Evolutionary conservation across 2,888 invertebrate genomes (phyloP).

Genomic region (Epirrita christyi): DNA sequence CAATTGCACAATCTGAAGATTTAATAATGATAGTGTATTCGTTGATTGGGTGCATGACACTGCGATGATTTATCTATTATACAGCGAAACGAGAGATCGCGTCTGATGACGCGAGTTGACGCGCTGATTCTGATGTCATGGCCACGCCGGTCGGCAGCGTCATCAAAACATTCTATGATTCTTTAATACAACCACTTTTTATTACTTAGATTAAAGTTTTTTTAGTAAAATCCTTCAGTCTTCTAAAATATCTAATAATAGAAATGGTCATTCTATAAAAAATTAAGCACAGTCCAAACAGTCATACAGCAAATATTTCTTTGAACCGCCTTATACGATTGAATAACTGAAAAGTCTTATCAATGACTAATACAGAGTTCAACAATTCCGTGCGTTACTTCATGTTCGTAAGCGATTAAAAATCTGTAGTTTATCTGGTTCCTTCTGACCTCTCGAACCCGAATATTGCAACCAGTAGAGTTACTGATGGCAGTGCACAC

Average conservation of each 20-base stretch:
- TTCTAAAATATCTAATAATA: conserved; percentile 5
- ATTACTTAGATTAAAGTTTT: background rate
- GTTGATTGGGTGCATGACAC: conserved; percentile 65
- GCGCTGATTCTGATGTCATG: conserved; percentile 75
- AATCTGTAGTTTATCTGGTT: conserved; percentile 13
- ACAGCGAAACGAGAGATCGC: conserved; percentile 59
- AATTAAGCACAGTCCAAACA: background rate
- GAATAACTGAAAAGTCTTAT: background rate
- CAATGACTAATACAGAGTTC: no score
- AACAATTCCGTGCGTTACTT: background rate
- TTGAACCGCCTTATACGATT: background rate
- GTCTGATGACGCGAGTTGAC: conserved; percentile 73
- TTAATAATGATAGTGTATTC: conserved; percentile 58
- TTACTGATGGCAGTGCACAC: conserved; percentile 2
- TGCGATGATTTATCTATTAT: conserved; percentile 64
- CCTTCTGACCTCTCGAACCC: conserved; percentile 18
- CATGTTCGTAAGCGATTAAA: conserved; percentile 1
- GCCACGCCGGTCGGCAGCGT: conserved; percentile 60
- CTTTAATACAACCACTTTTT: conserved; percentile 30
- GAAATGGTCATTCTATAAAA: background rate
- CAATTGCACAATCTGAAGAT: conserved; percentile 55
- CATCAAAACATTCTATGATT: conserved; percentile 45
- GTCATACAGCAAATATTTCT: background rate
- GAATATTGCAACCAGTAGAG: conserved; percentile 3
- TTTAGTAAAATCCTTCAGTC: conserved; percentile 9